These are phyloP conservation scores for Sphenodon punctatus DNA, from an alignment of 2,797 vertebrate species.

Conservation along the genomic window DNA sequence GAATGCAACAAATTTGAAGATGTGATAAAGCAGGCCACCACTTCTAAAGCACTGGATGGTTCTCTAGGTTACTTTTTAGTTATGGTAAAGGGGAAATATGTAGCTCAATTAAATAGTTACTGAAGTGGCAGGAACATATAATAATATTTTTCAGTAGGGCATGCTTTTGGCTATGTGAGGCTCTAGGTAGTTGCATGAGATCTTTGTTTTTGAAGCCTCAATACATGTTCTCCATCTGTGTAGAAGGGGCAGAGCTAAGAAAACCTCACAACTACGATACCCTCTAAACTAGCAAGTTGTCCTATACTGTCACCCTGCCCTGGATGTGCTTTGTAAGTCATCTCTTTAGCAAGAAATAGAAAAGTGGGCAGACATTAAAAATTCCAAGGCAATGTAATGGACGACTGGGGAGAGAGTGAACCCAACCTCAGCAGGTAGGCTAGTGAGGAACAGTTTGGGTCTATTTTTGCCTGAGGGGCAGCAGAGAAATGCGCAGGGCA, in stretches of 20 bases:
- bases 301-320: too few relatives aligned
- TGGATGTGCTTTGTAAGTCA: too few relatives aligned
- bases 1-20: too few relatives aligned
- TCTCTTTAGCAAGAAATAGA: too few relatives aligned
- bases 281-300: too few relatives aligned
- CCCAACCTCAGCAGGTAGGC: conserved; percentile 19
- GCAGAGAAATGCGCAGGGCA: not conserved
- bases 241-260: too few relatives aligned
- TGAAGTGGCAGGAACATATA: not conserved
- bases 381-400: not conserved
- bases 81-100: not conserved
- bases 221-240: too few relatives aligned
- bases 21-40: rapidly evolving
- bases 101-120: not conserved
- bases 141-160: too few relatives aligned
- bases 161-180: too few relatives aligned
- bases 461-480: conserved; percentile 2
- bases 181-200: too few relatives aligned
- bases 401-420: not conserved
- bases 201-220: too few relatives aligned
- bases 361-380: not conserved
- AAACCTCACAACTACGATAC: too few relatives aligned
- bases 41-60: rapidly evolving
- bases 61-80: not conserved
- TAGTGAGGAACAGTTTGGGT: not conserved